A percentile compares a stretch with the other conserved stretches of the same genome.
Evolutionary conservation across 2,888 invertebrate genomes (phyloP).

Genomic region (Acholoe squamosa): DNA sequence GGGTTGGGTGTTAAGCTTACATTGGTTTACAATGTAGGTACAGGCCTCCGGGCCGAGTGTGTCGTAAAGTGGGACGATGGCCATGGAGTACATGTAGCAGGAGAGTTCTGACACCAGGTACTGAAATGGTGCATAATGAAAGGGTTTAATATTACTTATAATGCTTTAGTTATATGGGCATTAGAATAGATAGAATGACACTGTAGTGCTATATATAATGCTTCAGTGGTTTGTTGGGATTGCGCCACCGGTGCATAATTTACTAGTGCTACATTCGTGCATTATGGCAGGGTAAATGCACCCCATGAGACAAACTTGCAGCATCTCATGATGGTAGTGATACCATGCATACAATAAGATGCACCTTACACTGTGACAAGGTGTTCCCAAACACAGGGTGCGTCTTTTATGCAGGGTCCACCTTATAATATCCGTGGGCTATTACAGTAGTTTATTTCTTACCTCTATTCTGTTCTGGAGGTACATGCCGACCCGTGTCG

Average conservation of each 20-base stretch:
- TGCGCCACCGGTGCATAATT: too few species aligned
- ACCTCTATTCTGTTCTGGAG: conserved; percentile 96
- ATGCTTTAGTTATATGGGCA: neutral
- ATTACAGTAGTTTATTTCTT: conserved; percentile 64
- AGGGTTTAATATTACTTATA: neutral
- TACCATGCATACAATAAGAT: neutral
- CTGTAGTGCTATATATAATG: neutral
- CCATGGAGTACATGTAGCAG: conserved; percentile 93
- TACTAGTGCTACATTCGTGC: neutral
- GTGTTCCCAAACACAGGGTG: neutral
- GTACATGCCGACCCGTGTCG: conserved; percentile 95
- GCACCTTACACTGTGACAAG: neutral
- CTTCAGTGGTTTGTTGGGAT: too few species aligned
- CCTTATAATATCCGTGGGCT: neutral
- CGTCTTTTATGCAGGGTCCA: neutral
- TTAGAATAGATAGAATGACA: neutral
- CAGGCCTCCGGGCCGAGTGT: conserved; percentile 86
- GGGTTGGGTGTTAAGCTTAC: too few species aligned
- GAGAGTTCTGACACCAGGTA: neutral
- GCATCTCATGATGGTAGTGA: neutral
- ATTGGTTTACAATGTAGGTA: conserved; percentile 60
- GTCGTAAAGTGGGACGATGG: conserved; percentile 97
- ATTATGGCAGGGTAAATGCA: neutral
- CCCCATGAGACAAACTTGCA: neutral
- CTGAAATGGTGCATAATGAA: neutral